phyloP scores from a whole-genome alignment of 2,888 invertebrate genomes.

The Sesia apiformis region DNA sequence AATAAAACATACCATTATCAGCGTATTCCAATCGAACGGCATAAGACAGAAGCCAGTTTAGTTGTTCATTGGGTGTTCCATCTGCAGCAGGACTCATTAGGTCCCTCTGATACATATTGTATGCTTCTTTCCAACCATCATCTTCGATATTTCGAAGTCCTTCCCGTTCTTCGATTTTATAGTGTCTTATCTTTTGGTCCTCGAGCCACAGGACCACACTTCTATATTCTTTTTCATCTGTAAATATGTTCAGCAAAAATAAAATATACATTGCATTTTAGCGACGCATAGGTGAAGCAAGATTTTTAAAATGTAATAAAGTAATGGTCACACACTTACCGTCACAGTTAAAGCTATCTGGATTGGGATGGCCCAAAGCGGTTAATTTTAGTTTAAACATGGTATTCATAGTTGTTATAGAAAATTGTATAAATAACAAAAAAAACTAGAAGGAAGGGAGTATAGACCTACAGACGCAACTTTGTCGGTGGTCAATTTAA shows the following conservation, averaged over 20 bases:
- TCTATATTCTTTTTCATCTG: constrained; percentile 87
- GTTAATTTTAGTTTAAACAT: constrained; percentile 87
- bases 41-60: constrained; percentile 90
- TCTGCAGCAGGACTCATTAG: constrained; percentile 81
- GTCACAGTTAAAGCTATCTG: constrained; percentile 79
- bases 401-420: background rate
- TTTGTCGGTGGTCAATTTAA: too few relatives aligned
- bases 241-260: constrained; percentile 10
- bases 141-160: constrained; percentile 80
- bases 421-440: too few relatives aligned
- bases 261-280: constrained; percentile 1
- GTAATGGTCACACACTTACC: constrained; percentile 69
- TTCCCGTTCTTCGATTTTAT: constrained; percentile 86
- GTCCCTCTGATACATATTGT: constrained; percentile 82
- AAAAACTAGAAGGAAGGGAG: too few relatives aligned
- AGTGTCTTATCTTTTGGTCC: constrained; percentile 92
- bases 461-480: too few relatives aligned
- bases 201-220: constrained; percentile 92
- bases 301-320: background rate
- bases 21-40: constrained; percentile 89
- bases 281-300: background rate
- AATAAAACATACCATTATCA: constrained; percentile 77
- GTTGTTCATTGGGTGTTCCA: constrained; percentile 76
- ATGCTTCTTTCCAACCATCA: constrained; percentile 82
- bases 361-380: constrained; percentile 85